These are phyloP conservation scores for Diabrotica virgifera DNA, from an alignment of 1,140 invertebrate species.

Conservation along the genomic window DNA sequence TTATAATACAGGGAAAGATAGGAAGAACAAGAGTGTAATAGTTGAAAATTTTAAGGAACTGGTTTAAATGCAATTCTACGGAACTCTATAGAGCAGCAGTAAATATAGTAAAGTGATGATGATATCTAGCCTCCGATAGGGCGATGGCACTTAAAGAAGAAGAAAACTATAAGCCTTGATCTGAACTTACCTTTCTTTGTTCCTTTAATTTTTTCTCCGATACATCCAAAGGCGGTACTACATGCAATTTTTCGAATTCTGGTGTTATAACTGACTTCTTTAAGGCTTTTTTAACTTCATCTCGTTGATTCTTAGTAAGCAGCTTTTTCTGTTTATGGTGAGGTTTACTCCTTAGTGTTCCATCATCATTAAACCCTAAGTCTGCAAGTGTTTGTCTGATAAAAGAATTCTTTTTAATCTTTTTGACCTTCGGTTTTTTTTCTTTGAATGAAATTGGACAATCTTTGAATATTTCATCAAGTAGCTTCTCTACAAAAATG, in stretches of 20 bases:
- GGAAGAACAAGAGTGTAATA: too few relatives aligned
- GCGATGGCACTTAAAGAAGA: too few relatives aligned
- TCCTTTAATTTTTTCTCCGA: conserved; percentile 58
- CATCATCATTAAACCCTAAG: conserved; percentile 7
- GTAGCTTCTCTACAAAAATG: too few relatives aligned
- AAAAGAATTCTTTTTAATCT: conserved; percentile 24
- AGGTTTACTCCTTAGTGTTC: conserved; percentile 11
- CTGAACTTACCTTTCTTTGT: conserved; percentile 56
- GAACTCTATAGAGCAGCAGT: too few relatives aligned
- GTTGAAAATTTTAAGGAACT: too few relatives aligned
- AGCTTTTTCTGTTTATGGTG: conserved; percentile 42
- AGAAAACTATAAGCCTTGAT: background rate
- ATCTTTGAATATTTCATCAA: conserved; percentile 25
- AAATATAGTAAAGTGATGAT: too few relatives aligned
- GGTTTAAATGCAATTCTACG: too few relatives aligned
- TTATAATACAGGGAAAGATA: too few relatives aligned
- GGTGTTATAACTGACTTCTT: conserved; percentile 60
- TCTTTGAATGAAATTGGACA: conserved; percentile 21
- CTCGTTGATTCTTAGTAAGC: conserved; percentile 32
- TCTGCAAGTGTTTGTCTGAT: conserved; percentile 20
- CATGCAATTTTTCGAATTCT: conserved; percentile 64
- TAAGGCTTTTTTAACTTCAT: conserved; percentile 57
- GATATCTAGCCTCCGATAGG: too few relatives aligned
- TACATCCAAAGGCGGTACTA: conserved; percentile 59
- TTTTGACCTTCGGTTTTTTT: conserved; percentile 23